Conservation (phyloP, 2,888 invertebrate genomes). For the Dimorphilus gyrociliatus region DNA sequence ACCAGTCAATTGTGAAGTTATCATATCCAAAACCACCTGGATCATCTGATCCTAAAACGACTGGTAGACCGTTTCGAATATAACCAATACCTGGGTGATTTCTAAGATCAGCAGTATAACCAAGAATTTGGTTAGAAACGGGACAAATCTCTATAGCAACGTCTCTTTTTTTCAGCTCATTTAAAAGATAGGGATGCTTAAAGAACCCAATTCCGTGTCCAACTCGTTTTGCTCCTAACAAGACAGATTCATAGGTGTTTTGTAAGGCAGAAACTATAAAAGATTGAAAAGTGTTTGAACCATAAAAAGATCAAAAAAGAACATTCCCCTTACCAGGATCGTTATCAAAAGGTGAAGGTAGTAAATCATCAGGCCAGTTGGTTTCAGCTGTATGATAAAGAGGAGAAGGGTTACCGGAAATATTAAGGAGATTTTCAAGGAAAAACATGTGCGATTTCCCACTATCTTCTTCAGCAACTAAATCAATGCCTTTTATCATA, state of each 20-base stretch:
- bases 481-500: constrained; percentile 11
- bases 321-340: too few relatives aligned
- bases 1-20: constrained; percentile 15
- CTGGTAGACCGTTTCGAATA: constrained; percentile 10
- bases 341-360: constrained; percentile 5
- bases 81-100: constrained; percentile 13
- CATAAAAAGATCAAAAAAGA: too few relatives aligned
- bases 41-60: constrained; percentile 15
- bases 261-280: constrained; percentile 12
- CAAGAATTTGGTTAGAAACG: constrained; percentile 14
- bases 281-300: too few relatives aligned
- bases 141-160: constrained; percentile 12
- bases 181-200: constrained; percentile 12
- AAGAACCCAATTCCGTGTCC: constrained; percentile 13
- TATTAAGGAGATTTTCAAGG: constrained; percentile 7
- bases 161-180: constrained; percentile 6
- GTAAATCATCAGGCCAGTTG: constrained; percentile 12
- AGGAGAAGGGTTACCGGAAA: too few relatives aligned
- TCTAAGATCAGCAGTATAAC: constrained; percentile 12
- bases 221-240: constrained; percentile 11
- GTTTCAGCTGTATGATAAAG: constrained; percentile 14
- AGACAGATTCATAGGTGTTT: constrained; percentile 13
- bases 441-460: constrained; percentile 11
- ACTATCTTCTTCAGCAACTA: constrained; percentile 12
- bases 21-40: constrained; percentile 17